Evolutionary conservation across 2,888 invertebrate species (phyloP).

Genomic region (Charanyca ferruginea): DNA sequence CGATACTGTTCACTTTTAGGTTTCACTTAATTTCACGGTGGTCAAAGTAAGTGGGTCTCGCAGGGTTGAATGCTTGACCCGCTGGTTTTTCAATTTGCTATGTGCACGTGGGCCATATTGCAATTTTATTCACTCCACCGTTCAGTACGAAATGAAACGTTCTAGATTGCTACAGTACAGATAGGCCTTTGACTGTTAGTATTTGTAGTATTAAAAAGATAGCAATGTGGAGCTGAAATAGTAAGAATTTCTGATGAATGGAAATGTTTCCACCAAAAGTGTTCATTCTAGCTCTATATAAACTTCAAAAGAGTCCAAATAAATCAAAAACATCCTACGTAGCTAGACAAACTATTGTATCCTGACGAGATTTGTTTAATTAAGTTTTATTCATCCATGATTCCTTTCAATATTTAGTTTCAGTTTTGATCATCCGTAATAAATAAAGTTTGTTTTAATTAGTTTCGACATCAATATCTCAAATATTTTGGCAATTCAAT

Average conservation of each 20-base stretch:
- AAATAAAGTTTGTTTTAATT: conserved; percentile 4
- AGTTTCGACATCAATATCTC: conserved; percentile 1
- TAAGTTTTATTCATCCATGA: conserved; percentile 3
- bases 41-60: conserved; percentile 71
- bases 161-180: conserved; percentile 61
- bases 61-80: conserved; percentile 62
- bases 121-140: conserved; percentile 73
- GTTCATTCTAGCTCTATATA: neutral
- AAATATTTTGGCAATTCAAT: neutral
- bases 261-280: conserved; percentile 11
- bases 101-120: conserved; percentile 72
- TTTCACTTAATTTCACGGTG: conserved; percentile 75
- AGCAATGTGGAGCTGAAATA: conserved; percentile 5
- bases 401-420: conserved; percentile 15
- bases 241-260: conserved; percentile 7
- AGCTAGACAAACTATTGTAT: neutral
- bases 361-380: neutral
- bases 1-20: conserved; percentile 59
- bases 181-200: conserved; percentile 57
- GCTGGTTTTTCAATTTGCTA: conserved; percentile 75
- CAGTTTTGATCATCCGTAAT: conserved; percentile 1
- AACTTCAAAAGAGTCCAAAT: neutral
- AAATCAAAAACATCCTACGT: neutral
- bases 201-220: conserved; percentile 47
- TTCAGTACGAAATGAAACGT: conserved; percentile 57